phyloP scores from a whole-genome alignment of 30 jellyfish, hydroid and myxozoan species.

The Cassiopea andromeda region DNA sequence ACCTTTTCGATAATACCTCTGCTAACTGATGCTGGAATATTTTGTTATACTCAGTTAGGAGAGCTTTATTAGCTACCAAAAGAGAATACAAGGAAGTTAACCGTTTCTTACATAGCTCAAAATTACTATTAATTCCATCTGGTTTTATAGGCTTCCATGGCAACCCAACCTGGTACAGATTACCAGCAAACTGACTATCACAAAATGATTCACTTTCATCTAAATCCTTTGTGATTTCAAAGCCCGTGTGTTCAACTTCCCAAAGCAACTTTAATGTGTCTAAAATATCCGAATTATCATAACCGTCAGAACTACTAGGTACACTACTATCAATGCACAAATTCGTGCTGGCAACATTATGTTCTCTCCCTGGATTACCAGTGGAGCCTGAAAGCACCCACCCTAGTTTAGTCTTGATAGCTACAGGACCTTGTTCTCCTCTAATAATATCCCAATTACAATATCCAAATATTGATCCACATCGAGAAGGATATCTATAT shows the following conservation, averaged over 20 bases:
- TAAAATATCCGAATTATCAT: background rate
- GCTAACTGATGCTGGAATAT: slow-evolving; percentile 4
- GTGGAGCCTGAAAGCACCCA: slow-evolving; percentile 1
- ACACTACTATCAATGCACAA: background rate
- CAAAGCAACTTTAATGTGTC: background rate
- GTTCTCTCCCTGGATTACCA: background rate
- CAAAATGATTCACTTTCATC: background rate
- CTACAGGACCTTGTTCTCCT: background rate
- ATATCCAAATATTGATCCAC: background rate
- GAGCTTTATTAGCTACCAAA: background rate
- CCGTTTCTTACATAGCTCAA: slow-evolving; percentile 12
- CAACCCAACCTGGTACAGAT: slow-evolving; percentile 7
- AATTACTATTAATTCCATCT: background rate
- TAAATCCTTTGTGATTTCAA: background rate
- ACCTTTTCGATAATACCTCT: slow-evolving; percentile 7
- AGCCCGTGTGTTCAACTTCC: background rate
- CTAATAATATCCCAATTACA: background rate
- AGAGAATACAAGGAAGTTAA: slow-evolving; percentile 5
- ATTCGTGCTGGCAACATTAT: background rate
- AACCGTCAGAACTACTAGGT: background rate
- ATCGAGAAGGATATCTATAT: slow-evolving; percentile 8
- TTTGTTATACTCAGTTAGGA: background rate
- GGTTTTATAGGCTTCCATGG: slow-evolving; percentile 14
- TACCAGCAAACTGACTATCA: background rate
- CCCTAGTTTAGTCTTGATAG: background rate